These are phyloP conservation scores for Caenorhabditis inopinata DNA, from an alignment of 1,140 invertebrate genomes.

Conservation along the genomic window DNA sequence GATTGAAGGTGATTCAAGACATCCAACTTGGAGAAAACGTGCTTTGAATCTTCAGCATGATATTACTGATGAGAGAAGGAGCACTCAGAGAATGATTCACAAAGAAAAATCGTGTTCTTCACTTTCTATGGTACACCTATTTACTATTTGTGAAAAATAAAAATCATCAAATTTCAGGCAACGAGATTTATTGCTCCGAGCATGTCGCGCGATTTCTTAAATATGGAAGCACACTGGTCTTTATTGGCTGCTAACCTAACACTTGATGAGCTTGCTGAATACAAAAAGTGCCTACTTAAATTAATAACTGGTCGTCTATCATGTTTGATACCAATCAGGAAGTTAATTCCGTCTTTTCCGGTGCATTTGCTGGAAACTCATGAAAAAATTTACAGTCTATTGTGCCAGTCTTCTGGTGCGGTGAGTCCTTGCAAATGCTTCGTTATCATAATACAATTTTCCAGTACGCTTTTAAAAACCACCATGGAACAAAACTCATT, in stretches of 20 bases:
- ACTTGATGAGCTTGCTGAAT: not conserved
- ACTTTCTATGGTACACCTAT: too few relatives aligned
- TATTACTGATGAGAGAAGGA: too few relatives aligned
- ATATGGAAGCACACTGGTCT: not conserved
- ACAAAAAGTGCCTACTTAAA: not conserved
- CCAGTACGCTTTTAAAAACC: not conserved
- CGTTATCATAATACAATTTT: not conserved
- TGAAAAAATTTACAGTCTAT: not conserved
- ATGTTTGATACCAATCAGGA: not conserved
- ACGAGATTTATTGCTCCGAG: too few relatives aligned
- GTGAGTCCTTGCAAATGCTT: not conserved
- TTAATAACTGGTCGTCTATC: not conserved
- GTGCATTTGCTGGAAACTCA: not conserved
- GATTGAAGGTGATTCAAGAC: too few relatives aligned
- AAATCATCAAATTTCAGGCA: too few relatives aligned
- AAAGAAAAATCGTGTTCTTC: too few relatives aligned
- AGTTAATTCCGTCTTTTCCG: not conserved
- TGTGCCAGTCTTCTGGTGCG: not conserved
- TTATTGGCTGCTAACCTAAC: not conserved
- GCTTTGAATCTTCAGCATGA: too few relatives aligned
- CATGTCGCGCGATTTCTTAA: not conserved
- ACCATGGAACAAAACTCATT: not conserved
- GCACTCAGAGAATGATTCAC: too few relatives aligned
- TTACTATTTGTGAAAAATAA: too few relatives aligned
- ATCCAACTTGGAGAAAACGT: too few relatives aligned